These are phyloP conservation scores for Pteruthius melanotis DNA, from an alignment of 2,113 vertebrate species.

Conservation along the genomic window DNA sequence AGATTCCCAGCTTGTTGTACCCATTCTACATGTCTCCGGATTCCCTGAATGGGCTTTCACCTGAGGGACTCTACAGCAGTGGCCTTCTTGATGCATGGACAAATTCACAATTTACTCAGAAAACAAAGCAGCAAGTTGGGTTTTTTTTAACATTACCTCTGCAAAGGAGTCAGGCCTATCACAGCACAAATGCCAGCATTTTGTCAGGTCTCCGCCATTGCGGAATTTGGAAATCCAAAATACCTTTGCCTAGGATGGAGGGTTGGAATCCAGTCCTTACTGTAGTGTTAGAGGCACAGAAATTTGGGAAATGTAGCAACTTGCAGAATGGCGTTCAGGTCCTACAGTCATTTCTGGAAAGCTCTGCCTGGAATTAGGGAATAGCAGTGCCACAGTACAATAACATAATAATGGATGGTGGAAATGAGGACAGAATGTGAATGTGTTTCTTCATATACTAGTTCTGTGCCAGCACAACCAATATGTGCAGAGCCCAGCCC, in stretches of 20 bases:
- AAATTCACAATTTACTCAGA: neutral
- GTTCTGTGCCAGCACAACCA: neutral
- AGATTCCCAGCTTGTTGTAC: neutral
- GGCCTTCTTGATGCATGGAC: neutral
- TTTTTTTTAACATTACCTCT: neutral
- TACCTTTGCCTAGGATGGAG: neutral
- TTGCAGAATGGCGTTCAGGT: neutral
- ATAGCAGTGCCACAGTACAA: neutral
- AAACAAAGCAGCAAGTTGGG: neutral
- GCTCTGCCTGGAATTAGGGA: neutral
- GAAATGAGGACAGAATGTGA: neutral
- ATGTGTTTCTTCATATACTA: neutral
- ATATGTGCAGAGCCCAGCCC: neutral
- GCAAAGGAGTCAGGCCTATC: neutral
- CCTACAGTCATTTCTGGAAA: neutral
- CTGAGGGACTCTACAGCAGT: neutral
- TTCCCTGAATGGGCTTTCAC: neutral
- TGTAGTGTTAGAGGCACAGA: neutral
- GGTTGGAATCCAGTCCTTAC: neutral
- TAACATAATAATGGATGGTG: neutral
- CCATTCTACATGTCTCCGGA: neutral
- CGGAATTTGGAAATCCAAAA: neutral
- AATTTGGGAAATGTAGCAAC: neutral
- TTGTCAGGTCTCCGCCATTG: neutral
- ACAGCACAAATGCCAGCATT: neutral